Percentiles rank a stretch among this genome's conserved stretches.
Evolutionary conservation across 2,113 vertebrate species (phyloP).

Genomic region (Amblyopsis rosae): DNA sequence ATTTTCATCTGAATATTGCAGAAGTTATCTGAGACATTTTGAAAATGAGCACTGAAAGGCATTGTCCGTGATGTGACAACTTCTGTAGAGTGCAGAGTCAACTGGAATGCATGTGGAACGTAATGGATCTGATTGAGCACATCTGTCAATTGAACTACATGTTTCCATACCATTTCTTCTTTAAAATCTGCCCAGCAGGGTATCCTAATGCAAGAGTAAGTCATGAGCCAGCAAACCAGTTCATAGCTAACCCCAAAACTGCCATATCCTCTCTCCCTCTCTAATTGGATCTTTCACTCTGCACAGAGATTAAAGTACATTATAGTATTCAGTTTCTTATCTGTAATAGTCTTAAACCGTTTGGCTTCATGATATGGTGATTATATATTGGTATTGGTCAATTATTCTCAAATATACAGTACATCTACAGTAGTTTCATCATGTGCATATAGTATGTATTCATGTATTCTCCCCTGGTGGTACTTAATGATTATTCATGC

Average conservation of each 20-base stretch:
- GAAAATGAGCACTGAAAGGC: constrained; percentile 23
- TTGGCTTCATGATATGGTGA: too few relatives aligned
- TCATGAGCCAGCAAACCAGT: too few relatives aligned
- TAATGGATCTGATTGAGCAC: constrained; percentile 39
- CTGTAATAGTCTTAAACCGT: too few relatives aligned
- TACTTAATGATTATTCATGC: too few relatives aligned
- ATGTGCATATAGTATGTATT: too few relatives aligned
- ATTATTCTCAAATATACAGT: too few relatives aligned
- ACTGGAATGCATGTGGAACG: constrained; percentile 20
- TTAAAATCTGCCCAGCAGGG: constrained; percentile 20
- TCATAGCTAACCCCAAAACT: neutral
- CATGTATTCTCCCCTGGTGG: too few relatives aligned
- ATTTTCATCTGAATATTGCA: constrained; percentile 20
- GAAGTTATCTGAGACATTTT: constrained; percentile 30
- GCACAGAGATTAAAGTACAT: too few relatives aligned
- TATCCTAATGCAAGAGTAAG: constrained; percentile 1
- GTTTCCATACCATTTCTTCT: constrained; percentile 16
- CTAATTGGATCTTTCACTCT: too few relatives aligned
- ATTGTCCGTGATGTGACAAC: constrained; percentile 23
- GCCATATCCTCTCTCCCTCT: neutral
- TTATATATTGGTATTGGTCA: neutral
- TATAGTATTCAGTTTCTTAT: too few relatives aligned
- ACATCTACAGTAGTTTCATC: too few relatives aligned
- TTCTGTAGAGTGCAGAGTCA: constrained; percentile 13
- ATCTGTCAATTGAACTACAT: neutral